Evolutionary conservation across 1,140 invertebrate species (phyloP), one percentile per base, ranked within the genome.

Genomic region (Leptopilina clavipes): DNA sequence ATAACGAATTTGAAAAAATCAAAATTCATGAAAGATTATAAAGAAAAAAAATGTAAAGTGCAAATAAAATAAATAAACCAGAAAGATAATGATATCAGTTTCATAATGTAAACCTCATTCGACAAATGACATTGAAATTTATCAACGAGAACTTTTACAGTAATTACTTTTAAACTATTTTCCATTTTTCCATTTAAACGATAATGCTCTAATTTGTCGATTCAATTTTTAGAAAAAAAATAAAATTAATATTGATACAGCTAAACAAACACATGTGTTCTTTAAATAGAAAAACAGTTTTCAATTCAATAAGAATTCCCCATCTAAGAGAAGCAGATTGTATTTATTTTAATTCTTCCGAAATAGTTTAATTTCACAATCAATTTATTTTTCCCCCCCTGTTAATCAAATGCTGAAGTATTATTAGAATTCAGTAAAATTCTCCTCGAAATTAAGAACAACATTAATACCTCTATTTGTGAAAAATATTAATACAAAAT

Each of bases 21-120:
- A 74, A 56, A 65, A 6, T 22, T 14, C 14, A 45, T 12, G 40
- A 74, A 65, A 37, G 14, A 31, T 10, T 44, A 25, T 6, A 17
- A 45, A 80, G 12, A 17, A 43, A 77, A 73, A 19, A 7, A 17
- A 37, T 37, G 17, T 44, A 74, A 11, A 25, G 14, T 54, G 18
- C 12, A 72, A 71, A 45, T 65, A 65, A 72, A 72, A 73, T 72
- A 76, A 79, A 76, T 56, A 70, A 80, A 45, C 40, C n/a, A 79
- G 78, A 79, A 76, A 65, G 71, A 75, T 52, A 71, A 70, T 71
- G 43, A 17, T 54, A 71, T 75, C 70, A 45, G 25, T 75, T 31
- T 52, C 48, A 75, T 71, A 71, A 52, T 45, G 22, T 65, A 59
- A 59, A 22, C 25, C 59, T 37, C 25, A 65, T 11, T 65, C 25